A percentile compares a stretch with the other conserved stretches of the same genome.
These are phyloP conservation scores for Bhutanitis thaidina DNA, from an alignment of 2,888 invertebrate species.

Conservation along the genomic window DNA sequence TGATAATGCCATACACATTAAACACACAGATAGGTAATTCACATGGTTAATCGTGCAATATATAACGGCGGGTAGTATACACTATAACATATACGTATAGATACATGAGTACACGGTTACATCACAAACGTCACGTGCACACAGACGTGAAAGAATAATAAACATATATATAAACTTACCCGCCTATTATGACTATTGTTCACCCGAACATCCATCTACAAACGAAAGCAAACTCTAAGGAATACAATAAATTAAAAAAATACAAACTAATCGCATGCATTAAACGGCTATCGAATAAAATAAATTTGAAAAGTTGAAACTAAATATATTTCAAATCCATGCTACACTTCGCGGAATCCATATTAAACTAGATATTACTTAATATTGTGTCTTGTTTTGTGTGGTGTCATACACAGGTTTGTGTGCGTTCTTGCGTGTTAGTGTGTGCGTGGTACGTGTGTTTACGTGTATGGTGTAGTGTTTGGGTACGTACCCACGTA, in stretches of 20 bases:
- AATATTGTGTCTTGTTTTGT: no score
- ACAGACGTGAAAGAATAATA: slow-evolving; percentile 36
- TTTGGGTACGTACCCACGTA: no score
- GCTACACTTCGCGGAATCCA: background rate
- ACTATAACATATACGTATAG: slow-evolving; percentile 26
- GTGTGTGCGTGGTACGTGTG: no score
- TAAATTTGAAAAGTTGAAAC: background rate
- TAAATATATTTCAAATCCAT: background rate
- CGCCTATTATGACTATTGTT: slow-evolving; percentile 80
- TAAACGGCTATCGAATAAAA: background rate
- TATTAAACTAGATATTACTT: no score
- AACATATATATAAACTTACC: slow-evolving; percentile 66
- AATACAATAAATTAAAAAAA: slow-evolving; percentile 29
- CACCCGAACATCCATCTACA: slow-evolving; percentile 80
- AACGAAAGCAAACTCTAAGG: slow-evolving; percentile 76
- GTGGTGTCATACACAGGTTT: no score
- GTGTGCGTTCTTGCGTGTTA: no score
- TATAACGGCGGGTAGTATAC: slow-evolving; percentile 38
- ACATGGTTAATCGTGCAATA: slow-evolving; percentile 24
- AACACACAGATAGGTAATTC: background rate
- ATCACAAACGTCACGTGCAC: slow-evolving; percentile 17
- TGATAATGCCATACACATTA: no score
- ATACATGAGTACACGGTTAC: slow-evolving; percentile 27
- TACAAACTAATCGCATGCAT: slow-evolving; percentile 25
- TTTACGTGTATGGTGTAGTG: no score